Percentiles rank a stretch among this genome's conserved stretches.
These are phyloP conservation scores for Helicoverpa zea DNA, from an alignment of 1,140 invertebrate genomes.

Conservation along the genomic window DNA sequence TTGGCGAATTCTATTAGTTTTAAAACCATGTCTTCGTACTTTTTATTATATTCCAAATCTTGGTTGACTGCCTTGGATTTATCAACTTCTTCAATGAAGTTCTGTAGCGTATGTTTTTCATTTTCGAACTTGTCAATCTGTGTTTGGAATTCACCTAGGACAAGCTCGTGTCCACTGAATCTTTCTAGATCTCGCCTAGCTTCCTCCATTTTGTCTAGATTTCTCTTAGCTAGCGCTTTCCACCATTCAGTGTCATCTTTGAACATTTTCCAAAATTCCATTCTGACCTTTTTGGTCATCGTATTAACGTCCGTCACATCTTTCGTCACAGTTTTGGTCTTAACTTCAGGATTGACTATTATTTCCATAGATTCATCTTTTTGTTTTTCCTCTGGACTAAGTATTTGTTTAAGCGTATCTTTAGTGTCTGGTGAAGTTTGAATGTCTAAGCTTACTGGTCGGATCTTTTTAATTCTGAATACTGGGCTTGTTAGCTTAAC, in stretches of 20 bases:
- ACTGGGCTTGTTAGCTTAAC: constrained; percentile 70
- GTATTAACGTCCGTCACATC: constrained; percentile 48
- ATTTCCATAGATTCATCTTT: constrained; percentile 63
- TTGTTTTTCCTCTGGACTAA: constrained; percentile 52
- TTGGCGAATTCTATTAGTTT: constrained; percentile 84
- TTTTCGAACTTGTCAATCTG: constrained; percentile 77
- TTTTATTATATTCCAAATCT: constrained; percentile 81
- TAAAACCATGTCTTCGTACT: constrained; percentile 82
- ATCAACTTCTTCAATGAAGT: constrained; percentile 82
- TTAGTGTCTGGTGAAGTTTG: constrained; percentile 45
- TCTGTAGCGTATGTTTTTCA: constrained; percentile 76
- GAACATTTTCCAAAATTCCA: constrained; percentile 84
- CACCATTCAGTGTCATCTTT: constrained; percentile 85
- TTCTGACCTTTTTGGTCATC: constrained; percentile 65
- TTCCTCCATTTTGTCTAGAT: constrained; percentile 84
- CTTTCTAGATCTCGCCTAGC: constrained; percentile 80
- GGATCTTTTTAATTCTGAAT: constrained; percentile 78
- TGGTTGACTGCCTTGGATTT: constrained; percentile 76
- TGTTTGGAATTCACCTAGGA: constrained; percentile 74
- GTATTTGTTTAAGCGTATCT: constrained; percentile 51
- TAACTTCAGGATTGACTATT: constrained; percentile 60
- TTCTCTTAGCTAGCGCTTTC: constrained; percentile 82
- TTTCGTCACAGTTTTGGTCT: constrained; percentile 27
- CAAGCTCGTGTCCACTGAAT: constrained; percentile 82
- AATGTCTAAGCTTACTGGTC: constrained; percentile 70